Evolutionary conservation across 1,140 invertebrate species (phyloP).

Genomic region (Drosophila nigromelanica): DNA sequence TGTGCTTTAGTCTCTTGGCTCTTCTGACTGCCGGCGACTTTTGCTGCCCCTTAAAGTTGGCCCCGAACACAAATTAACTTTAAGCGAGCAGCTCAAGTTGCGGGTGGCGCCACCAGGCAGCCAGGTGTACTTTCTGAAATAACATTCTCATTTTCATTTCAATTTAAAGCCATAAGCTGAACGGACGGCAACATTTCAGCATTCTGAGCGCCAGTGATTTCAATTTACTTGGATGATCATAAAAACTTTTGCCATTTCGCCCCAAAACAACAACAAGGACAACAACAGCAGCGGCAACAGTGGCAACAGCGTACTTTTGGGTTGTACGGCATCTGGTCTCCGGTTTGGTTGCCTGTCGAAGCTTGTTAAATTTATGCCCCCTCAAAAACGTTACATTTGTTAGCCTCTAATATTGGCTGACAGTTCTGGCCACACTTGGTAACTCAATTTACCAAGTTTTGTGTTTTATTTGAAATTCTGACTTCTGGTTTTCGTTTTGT

Average conservation of each 20-base stretch:
- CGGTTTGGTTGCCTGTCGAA: constrained; percentile 30
- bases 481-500: not conserved
- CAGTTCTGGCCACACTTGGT: constrained; percentile 34
- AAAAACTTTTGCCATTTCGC: constrained; percentile 48
- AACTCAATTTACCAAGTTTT: constrained; percentile 50
- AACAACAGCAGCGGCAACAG: not conserved
- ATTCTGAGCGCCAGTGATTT: constrained; percentile 55
- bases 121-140: constrained; percentile 75
- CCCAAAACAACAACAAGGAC: constrained; percentile 3
- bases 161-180: constrained; percentile 39
- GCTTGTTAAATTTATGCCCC: constrained; percentile 73
- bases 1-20: constrained; percentile 2
- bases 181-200: constrained; percentile 1
- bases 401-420: constrained; percentile 57
- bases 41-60: constrained; percentile 56
- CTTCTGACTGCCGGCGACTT: constrained; percentile 14
- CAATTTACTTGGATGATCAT: constrained; percentile 71
- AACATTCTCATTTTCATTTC: constrained; percentile 58
- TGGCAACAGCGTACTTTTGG: constrained; percentile 23
- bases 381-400: constrained; percentile 52
- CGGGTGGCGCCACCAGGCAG: constrained; percentile 15
- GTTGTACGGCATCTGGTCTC: constrained; percentile 14
- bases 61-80: constrained; percentile 59
- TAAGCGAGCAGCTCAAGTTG: constrained; percentile 41
- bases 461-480: constrained; percentile 28